Base-by-base conservation (phyloP, 2,797 vertebrate genomes). In the Pangasius macronema region DNA sequence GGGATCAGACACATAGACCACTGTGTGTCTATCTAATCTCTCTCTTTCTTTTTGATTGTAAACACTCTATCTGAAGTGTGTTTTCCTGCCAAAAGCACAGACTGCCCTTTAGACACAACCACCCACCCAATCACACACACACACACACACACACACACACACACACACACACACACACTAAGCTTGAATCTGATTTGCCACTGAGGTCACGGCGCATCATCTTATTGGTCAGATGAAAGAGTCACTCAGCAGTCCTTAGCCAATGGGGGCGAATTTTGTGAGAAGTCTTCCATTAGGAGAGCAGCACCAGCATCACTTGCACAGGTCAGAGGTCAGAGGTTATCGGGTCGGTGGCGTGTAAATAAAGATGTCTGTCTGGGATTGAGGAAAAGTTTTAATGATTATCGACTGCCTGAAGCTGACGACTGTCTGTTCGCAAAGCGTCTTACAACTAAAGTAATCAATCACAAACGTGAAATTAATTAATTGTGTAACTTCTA, bases 271-370 rank as follows among this genome's bases (percentile, higher is more conserved):
- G 59, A 55, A 30, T 89, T 88, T 88, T 84, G 67, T 88, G 83
- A 91, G 80, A 88, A 89, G 92, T 92, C 92, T 92, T 92, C 92
- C 92, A 91, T 89, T 90, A 80, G 87, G 79, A 89, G 86, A 93
- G 89, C 92, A 91, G 88, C 92, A 93, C 93, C 92, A 94, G 94
- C 91, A 95, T 91, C 85, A 84, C 82, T 77, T 84, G 82, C 85
- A 88, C 53, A 86, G 70, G 51, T 83, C 89, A 13, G 39, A 53
- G 91, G 88, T 77, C 63, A 85, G 30, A 39, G 24, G 84, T 77
- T 79, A 72, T 46, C 27, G 79, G 77, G 67, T 33, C 5, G 20
- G 81, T 83, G 79, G 83, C 49, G 49, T 77, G 70, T 76, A 72
- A 86, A 61, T 88, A 57, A 89, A 87, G 59, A 88, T 84, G 85